Percentiles rank a stretch among this genome's conserved stretches.
Evolutionary conservation across 1,140 invertebrate genomes (phyloP).

Genomic region (Anadara kagoshimensis): DNA sequence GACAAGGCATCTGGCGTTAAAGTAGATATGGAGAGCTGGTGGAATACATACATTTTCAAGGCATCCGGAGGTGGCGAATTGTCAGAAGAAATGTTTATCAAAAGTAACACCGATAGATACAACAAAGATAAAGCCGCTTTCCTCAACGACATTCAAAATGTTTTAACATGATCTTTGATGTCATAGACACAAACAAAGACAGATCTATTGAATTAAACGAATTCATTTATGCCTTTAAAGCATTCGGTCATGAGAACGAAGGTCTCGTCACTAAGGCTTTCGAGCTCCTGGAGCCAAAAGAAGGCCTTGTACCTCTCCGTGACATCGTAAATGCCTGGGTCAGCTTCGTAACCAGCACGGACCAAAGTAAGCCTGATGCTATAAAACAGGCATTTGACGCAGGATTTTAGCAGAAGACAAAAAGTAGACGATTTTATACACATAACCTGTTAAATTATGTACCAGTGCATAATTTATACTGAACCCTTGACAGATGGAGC

Average conservation of each 20-base stretch:
- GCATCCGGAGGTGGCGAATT: constrained; percentile 32
- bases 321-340: constrained; percentile 45
- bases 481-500: too few relatives aligned
- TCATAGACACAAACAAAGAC: constrained; percentile 52
- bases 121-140: constrained; percentile 36
- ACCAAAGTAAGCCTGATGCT: constrained; percentile 28
- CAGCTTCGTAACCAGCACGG: constrained; percentile 33
- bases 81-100: constrained; percentile 34
- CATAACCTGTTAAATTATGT: too few relatives aligned
- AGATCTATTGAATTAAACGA: constrained; percentile 46
- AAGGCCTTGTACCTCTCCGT: constrained; percentile 39
- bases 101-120: constrained; percentile 14
- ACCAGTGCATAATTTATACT: too few relatives aligned
- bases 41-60: constrained; percentile 34
- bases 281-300: constrained; percentile 33
- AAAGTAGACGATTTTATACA: background rate
- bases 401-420: constrained; percentile 26
- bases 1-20: constrained; percentile 13
- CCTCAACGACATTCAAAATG: constrained; percentile 30
- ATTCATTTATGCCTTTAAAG: constrained; percentile 47
- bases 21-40: constrained; percentile 27
- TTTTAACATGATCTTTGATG: constrained; percentile 45
- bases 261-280: constrained; percentile 42
- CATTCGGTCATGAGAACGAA: constrained; percentile 49
- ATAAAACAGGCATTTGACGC: constrained; percentile 44